Base-by-base conservation (phyloP, 2,797 vertebrate species). In the Cryptoblepharus egeriae region DNA sequence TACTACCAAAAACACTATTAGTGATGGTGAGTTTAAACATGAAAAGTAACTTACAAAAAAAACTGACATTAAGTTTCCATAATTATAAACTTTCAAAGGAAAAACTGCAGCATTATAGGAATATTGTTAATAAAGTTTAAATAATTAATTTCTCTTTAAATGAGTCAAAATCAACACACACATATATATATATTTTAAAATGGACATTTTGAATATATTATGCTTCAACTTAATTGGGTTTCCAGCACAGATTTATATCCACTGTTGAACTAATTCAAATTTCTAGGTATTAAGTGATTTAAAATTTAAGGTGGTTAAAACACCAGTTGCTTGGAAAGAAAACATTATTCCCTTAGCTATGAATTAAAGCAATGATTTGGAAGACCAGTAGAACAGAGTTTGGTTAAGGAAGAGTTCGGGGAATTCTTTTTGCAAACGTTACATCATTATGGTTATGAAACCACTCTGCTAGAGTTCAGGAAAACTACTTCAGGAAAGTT, bases 91-190 rank as follows among this genome's bases (percentile, higher is more conserved):
- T 22, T 77, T 85, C 71, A 79, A 86, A 86, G 83, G 89, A 88
- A 89, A 90, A 90, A 88, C 87, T 91, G 93, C 93, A 94, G 92
- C 92, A 93, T 93, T 92, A 89, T 79, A 93, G 92, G 90, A 90
- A 35, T 13, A 68, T 58, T 49, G 86, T 88, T 89, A 88, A 88
- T 69, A 77, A 55, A 5, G 87, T 76, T 81, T 65, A 91, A 87
- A 52, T 73, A 87, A 89, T 2, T 84, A 49, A n/a, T 78, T 52
- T 79, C 80, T 67, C 79, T 76, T 26, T 57, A 49, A 0, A 45
- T 72, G 75, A 89, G 45, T 74, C 78, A 35, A 87, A 89, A 79
- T 58, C 75, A 57, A 85, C n/a, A n/a, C n/a, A n/a, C n/a, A n/a
- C n/a, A n/a, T 81, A 89, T 72, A 82, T 49, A 88, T 82, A 61